Conservation (phyloP, 2,888 invertebrate species). For the Lepidonotus clava region DNA sequence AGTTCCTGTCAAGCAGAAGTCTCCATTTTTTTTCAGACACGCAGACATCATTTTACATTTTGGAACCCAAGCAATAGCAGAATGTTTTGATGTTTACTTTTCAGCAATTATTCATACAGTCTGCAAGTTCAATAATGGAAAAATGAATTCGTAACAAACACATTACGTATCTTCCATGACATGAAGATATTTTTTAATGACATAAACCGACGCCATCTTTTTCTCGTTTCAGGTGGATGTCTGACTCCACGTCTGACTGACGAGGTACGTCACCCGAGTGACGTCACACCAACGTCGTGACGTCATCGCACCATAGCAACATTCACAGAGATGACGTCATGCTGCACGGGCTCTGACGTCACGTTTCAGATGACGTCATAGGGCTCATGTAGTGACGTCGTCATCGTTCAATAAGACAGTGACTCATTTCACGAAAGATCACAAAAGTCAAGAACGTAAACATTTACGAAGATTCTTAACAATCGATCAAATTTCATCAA, state of each 20-base stretch:
- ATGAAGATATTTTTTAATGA: too few species aligned
- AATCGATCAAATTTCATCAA: background rate
- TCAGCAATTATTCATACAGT: too few species aligned
- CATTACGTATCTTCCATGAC: too few species aligned
- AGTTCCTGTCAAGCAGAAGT: too few species aligned
- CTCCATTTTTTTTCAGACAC: too few species aligned
- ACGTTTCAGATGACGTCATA: background rate
- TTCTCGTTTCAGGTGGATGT: background rate
- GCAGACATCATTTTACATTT: too few species aligned
- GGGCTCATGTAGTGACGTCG: background rate
- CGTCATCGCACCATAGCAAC: background rate
- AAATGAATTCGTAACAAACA: background rate
- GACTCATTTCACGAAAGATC: background rate
- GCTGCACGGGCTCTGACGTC: background rate
- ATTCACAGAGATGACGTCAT: background rate
- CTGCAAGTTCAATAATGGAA: background rate
- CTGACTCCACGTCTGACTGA: background rate
- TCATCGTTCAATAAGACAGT: background rate
- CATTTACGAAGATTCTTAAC: background rate
- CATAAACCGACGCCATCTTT: too few species aligned
- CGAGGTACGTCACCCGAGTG: background rate
- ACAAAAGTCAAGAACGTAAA: background rate
- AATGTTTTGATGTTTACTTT: too few species aligned
- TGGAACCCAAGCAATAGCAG: too few species aligned
- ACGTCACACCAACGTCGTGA: background rate